Evolutionary conservation across 2,113 vertebrate genomes (phyloP).

Genomic region (Rhea americana): DNA sequence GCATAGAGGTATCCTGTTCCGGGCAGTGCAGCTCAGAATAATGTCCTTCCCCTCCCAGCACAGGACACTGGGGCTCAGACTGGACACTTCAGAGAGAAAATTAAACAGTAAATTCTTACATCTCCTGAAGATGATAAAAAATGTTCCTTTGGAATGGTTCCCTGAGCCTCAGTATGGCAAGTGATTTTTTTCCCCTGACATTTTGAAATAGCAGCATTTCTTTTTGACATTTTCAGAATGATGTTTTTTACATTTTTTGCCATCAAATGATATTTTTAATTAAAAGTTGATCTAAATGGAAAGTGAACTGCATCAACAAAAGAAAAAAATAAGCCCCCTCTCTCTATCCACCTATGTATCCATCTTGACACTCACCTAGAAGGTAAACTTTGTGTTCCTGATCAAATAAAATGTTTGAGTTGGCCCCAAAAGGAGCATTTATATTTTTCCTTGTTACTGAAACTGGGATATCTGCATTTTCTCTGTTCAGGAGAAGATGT

Average conservation of each 20-base stretch:
- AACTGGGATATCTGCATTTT: not conserved
- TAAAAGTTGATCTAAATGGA: not conserved
- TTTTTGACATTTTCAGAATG: not conserved
- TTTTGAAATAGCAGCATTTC: not conserved
- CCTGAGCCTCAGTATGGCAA: not conserved
- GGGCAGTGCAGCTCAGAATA: not conserved
- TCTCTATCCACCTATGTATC: not conserved
- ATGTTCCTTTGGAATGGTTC: not conserved
- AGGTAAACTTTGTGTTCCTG: not conserved
- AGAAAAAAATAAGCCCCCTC: not conserved
- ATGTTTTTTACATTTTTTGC: not conserved
- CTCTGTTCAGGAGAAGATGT: not conserved
- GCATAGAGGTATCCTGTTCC: not conserved
- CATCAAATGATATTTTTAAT: not conserved
- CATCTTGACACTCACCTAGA: not conserved
- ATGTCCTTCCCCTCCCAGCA: not conserved
- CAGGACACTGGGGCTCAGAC: accelerated
- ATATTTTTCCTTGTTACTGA: not conserved
- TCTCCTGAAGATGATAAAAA: not conserved
- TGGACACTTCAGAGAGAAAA: not conserved
- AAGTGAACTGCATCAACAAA: not conserved
- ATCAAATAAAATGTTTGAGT: not conserved
- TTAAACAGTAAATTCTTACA: not conserved
- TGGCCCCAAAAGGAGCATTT: not conserved
- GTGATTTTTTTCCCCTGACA: not conserved